Percentiles rank a stretch among this genome's conserved stretches.
These are phyloP conservation scores for Ectobius pallidus DNA, from an alignment of 2,888 invertebrate genomes.

Conservation along the genomic window DNA sequence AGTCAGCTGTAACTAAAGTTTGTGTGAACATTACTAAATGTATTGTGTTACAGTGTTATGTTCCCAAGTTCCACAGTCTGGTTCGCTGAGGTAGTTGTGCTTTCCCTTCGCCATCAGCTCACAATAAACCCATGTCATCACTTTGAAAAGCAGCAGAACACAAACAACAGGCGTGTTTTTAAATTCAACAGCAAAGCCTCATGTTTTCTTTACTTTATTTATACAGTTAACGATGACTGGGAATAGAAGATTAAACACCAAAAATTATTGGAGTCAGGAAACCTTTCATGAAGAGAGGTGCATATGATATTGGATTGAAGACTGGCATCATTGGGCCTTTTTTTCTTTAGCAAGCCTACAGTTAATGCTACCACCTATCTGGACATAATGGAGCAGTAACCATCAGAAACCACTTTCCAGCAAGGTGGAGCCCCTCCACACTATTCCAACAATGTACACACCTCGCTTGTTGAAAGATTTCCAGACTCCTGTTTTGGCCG, in stretches of 20 bases:
- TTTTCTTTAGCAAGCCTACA: no score
- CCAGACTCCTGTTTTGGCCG: no score
- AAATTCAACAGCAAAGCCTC: not conserved
- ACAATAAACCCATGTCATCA: not conserved
- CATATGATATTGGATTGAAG: no score
- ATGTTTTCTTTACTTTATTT: not conserved
- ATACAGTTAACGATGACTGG: not conserved
- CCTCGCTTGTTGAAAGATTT: no score
- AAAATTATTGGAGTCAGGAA: no score
- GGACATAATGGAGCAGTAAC: no score
- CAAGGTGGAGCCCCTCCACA: no score
- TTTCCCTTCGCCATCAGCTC: constrained; percentile 1
- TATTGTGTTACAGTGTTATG: not conserved
- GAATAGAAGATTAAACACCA: not conserved
- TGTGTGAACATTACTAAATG: not conserved
- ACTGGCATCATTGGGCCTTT: no score
- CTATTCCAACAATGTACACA: no score
- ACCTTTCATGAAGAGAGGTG: no score
- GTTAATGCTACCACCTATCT: no score
- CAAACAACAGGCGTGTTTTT: not conserved
- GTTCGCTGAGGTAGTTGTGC: constrained; percentile 35
- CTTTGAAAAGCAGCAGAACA: not conserved
- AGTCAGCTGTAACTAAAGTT: not conserved
- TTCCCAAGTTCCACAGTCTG: not conserved
- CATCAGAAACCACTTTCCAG: no score